Evolutionary conservation across 2,797 vertebrate species (phyloP).

Genomic region (Nothura maculosa): DNA sequence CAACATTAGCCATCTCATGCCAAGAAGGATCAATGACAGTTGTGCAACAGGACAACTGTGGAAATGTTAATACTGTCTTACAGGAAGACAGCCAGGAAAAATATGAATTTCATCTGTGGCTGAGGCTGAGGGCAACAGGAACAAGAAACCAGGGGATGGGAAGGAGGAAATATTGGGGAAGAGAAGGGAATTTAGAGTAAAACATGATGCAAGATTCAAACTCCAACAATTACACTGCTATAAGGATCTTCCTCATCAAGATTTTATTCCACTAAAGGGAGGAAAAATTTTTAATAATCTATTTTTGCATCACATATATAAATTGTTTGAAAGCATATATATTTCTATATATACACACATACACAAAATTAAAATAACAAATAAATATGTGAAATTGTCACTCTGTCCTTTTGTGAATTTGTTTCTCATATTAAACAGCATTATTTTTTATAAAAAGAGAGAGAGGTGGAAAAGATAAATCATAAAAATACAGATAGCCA

Average conservation of each 20-base stretch:
- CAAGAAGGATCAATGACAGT: background rate
- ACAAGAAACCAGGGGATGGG: background rate
- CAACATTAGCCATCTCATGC: background rate
- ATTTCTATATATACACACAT: no score
- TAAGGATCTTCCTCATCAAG: background rate
- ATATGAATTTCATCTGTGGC: conserved; percentile 28
- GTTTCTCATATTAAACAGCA: background rate
- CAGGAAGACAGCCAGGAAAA: background rate
- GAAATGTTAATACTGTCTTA: conserved; percentile 12
- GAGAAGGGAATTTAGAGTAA: background rate
- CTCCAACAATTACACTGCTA: background rate
- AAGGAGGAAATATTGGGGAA: background rate
- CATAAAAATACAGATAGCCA: background rate
- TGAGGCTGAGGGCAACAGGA: background rate
- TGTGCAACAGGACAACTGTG: background rate
- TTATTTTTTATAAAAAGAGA: background rate
- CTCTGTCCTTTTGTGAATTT: background rate
- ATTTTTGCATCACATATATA: background rate
- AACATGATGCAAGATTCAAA: background rate
- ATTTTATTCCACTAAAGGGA: background rate
- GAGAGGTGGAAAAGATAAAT: background rate
- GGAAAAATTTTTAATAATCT: accelerated
- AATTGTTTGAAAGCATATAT: background rate
- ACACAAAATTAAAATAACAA: background rate
- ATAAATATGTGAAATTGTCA: background rate